Conservation (phyloP, 2,797 vertebrate genomes). For the Lemur catta region DNA sequence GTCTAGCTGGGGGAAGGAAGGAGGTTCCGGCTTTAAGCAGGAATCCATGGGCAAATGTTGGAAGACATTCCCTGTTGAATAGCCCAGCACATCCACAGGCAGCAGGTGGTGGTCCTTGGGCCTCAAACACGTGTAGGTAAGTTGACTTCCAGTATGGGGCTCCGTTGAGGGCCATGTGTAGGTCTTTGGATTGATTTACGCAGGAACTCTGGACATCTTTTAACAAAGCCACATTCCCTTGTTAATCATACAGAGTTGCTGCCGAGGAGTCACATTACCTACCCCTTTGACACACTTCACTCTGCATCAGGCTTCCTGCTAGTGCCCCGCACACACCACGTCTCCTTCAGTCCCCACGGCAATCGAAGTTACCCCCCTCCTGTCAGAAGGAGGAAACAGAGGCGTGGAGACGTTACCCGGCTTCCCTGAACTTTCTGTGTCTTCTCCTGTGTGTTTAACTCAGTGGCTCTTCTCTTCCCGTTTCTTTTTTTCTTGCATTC, state of each 20-base stretch:
- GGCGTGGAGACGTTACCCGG: fast-evolving
- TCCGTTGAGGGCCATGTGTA: not conserved
- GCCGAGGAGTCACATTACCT: fast-evolving
- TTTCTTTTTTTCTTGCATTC: not conserved
- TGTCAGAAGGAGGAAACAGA: not conserved
- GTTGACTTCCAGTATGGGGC: not conserved
- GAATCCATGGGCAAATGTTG: not conserved
- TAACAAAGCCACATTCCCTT: not conserved
- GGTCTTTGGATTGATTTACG: not conserved
- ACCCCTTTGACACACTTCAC: not conserved
- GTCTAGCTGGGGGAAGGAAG: not conserved
- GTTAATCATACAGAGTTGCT: fast-evolving
- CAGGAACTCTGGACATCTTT: not conserved
- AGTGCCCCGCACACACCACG: no score
- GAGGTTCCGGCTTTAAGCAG: not conserved
- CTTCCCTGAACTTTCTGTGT: not conserved
- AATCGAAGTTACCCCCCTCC: no score
- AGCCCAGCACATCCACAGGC: not conserved
- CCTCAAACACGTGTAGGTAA: fast-evolving
- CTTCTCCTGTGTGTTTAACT: not conserved
- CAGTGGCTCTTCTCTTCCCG: fast-evolving
- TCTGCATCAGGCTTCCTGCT: no score
- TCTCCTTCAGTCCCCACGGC: not conserved
- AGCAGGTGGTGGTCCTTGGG: no score
- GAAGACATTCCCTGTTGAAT: not conserved